Conservation (phyloP, 2,888 invertebrate species). For the Drosophila acutilabella region DNA sequence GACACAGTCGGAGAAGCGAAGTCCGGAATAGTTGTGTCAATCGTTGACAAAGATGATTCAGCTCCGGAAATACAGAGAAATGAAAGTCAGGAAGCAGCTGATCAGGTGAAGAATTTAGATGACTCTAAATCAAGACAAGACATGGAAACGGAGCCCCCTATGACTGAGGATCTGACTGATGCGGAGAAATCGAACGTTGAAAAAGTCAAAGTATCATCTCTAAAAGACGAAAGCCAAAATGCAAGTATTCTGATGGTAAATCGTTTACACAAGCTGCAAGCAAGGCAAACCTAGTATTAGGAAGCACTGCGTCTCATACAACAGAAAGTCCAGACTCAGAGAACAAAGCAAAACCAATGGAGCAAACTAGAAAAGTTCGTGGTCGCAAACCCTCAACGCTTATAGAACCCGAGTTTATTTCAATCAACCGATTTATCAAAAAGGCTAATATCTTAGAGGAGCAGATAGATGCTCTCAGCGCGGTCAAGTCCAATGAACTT, state of each 20-base stretch:
- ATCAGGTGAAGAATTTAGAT: background rate
- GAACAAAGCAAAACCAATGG: background rate
- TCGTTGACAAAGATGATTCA: background rate
- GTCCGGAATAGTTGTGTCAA: too few relatives aligned
- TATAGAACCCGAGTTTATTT: background rate
- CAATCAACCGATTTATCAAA: background rate
- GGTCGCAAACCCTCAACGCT: background rate
- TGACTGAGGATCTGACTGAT: background rate
- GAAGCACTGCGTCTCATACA: background rate
- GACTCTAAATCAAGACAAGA: background rate
- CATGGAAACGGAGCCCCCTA: background rate
- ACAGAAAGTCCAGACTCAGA: background rate
- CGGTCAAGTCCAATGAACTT: background rate
- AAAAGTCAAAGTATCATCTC: background rate
- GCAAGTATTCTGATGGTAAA: constrained; percentile 3
- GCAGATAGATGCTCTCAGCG: background rate
- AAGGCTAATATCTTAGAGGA: background rate
- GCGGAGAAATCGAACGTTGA: background rate
- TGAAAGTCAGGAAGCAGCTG: background rate
- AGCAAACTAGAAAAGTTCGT: background rate
- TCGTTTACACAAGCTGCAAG: background rate
- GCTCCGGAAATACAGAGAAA: background rate
- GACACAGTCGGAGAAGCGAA: too few relatives aligned
- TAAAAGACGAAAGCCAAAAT: background rate
- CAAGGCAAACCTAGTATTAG: background rate